phyloP scores from a whole-genome alignment of 1,140 invertebrate genomes.

The Notospermus geniculatus region DNA sequence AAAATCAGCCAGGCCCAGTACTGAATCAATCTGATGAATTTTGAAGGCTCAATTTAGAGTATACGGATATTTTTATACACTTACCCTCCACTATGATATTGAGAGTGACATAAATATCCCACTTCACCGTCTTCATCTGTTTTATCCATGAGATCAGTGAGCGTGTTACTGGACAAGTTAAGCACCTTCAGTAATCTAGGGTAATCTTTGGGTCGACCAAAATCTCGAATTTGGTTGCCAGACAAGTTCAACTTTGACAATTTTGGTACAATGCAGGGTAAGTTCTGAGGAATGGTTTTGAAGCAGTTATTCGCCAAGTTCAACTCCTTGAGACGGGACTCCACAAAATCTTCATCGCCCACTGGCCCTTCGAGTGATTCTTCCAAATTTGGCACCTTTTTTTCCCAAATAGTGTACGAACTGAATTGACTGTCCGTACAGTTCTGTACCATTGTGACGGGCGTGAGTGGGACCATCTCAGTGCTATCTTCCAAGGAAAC shows the following conservation, averaged over 20 bases:
- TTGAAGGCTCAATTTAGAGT: too few species aligned
- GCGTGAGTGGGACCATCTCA: too few species aligned
- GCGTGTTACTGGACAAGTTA: slow-evolving; percentile 89
- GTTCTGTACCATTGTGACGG: too few species aligned
- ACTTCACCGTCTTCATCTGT: not conserved
- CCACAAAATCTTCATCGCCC: not conserved
- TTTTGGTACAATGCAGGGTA: slow-evolving; percentile 84
- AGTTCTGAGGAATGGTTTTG: slow-evolving; percentile 76
- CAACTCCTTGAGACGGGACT: slow-evolving; percentile 52
- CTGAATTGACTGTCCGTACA: too few species aligned
- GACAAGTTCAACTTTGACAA: slow-evolving; percentile 85
- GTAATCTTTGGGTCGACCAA: slow-evolving; percentile 82
- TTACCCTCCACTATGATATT: not conserved
- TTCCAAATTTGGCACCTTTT: too few species aligned
- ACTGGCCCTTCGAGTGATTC: too few species aligned
- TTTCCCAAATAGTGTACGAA: too few species aligned
- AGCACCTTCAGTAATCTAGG: slow-evolving; percentile 84
- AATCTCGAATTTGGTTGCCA: slow-evolving; percentile 78
- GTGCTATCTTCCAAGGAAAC: too few species aligned
- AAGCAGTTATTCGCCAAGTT: slow-evolving; percentile 92
- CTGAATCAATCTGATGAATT: too few species aligned
- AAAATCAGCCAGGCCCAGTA: too few species aligned
- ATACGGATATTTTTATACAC: too few species aligned
- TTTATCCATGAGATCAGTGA: slow-evolving; percentile 52
- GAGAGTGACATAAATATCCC: not conserved